A percentile compares a stretch with the other conserved stretches of the same genome.
phyloP scores from a whole-genome alignment of 2,797 vertebrate species.

The Octomys mimax region DNA sequence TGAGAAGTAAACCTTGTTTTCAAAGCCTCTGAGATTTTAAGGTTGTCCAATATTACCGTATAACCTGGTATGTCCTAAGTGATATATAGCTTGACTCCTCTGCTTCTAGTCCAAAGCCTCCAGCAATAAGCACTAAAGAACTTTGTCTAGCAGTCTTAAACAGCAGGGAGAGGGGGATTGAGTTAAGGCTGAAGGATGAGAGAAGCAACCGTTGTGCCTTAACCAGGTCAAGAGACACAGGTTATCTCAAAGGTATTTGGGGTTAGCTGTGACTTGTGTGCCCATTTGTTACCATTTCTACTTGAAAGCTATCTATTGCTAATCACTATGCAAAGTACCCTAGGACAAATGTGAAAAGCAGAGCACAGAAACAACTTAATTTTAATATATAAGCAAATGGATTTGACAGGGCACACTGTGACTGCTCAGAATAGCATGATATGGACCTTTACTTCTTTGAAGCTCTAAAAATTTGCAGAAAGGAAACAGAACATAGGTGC shows the following conservation, averaged over 20 bases:
- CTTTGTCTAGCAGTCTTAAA: not conserved
- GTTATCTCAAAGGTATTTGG: not conserved
- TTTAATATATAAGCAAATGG: constrained; percentile 6
- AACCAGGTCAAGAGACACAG: not conserved
- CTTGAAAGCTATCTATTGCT: not conserved
- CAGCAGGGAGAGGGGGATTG: not conserved
- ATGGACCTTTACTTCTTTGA: not conserved
- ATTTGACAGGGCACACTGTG: not conserved
- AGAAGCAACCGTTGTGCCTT: not conserved
- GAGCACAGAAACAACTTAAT: not conserved
- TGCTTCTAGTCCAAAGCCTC: not conserved
- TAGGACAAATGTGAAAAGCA: not conserved
- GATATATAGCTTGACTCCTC: not conserved
- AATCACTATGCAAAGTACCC: not conserved
- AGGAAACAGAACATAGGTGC: not conserved
- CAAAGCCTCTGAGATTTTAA: not conserved
- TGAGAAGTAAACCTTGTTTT: not conserved
- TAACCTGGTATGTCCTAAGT: not conserved
- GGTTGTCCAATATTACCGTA: not conserved
- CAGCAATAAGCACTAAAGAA: not conserved
- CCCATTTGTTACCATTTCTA: not conserved
- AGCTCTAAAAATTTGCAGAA: not conserved
- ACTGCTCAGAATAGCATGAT: not conserved
- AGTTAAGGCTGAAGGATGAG: not conserved
- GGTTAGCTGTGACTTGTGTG: not conserved